Conservation (phyloP, 2,113 vertebrate genomes). For the Nothocercus julius region DNA sequence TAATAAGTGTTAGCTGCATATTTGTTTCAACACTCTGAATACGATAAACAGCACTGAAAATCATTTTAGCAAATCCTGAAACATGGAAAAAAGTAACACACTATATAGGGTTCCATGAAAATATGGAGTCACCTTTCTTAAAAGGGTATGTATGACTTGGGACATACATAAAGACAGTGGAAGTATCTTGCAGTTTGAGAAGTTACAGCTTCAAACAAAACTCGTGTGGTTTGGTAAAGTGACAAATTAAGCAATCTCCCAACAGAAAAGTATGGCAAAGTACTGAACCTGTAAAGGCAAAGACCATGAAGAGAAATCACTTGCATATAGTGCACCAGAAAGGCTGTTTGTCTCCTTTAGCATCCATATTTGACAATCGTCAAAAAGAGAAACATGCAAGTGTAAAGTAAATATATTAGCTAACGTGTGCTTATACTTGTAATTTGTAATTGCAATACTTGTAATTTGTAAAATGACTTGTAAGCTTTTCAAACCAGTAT, state of each 20-base stretch:
- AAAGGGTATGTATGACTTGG: background rate
- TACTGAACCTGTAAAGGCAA: background rate
- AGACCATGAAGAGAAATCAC: rapidly evolving
- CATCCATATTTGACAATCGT: background rate
- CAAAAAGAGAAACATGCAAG: background rate
- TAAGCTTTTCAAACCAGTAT: background rate
- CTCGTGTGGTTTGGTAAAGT: background rate
- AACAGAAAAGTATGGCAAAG: rapidly evolving
- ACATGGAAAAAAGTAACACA: rapidly evolving
- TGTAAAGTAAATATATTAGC: background rate
- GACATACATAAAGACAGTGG: background rate
- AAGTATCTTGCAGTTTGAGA: background rate
- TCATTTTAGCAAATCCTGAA: background rate
- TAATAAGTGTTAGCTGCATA: background rate
- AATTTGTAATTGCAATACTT: no score
- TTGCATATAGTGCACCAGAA: rapidly evolving
- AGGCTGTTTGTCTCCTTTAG: background rate
- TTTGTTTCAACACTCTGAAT: background rate
- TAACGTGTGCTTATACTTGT: rapidly evolving
- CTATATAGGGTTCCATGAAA: rapidly evolving
- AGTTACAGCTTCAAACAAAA: background rate
- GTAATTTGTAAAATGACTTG: background rate
- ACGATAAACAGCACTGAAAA: rapidly evolving
- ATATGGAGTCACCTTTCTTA: background rate
- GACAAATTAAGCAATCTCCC: background rate